A percentile compares a stretch with the other conserved stretches of the same genome.
These are phyloP conservation scores for Macropus fuliginosus DNA, from an alignment of 2,797 vertebrate species.

Conservation along the genomic window DNA sequence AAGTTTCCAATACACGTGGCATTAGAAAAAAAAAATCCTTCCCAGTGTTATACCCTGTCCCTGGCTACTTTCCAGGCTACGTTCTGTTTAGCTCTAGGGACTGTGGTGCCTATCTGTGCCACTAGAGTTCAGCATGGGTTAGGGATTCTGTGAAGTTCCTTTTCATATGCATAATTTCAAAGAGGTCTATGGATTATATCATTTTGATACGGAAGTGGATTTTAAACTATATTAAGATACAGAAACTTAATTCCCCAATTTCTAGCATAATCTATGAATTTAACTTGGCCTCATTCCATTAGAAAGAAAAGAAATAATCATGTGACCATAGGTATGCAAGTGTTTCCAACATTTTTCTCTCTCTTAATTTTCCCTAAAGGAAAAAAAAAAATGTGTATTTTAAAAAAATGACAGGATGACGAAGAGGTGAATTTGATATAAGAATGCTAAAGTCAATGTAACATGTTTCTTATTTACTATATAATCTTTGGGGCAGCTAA, in stretches of 20 bases:
- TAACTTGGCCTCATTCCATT: slow-evolving; percentile 25
- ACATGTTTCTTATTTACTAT: not conserved
- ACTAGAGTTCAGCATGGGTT: not conserved
- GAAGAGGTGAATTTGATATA: not conserved
- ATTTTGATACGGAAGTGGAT: not conserved
- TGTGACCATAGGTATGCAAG: not conserved
- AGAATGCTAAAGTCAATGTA: not conserved
- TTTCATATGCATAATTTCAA: not conserved
- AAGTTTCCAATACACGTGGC: slow-evolving; percentile 76
- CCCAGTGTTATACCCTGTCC: slow-evolving; percentile 58
- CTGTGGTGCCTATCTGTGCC: not conserved
- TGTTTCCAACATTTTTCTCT: slow-evolving; percentile 45
- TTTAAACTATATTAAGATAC: not conserved
- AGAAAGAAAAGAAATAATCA: slow-evolving; percentile 35
- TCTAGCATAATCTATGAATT: slow-evolving; percentile 22
- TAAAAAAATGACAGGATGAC: not conserved
- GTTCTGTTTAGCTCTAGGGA: slow-evolving; percentile 34
- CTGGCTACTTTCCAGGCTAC: slow-evolving; percentile 62
- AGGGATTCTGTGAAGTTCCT: not conserved
- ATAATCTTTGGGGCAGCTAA: not conserved
- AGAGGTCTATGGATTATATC: not conserved
- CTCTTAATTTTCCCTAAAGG: slow-evolving; percentile 37
- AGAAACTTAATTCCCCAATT: slow-evolving; percentile 7
- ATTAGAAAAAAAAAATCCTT: slow-evolving; percentile 83
- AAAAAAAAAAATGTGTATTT: slow-evolving; percentile 50